Base-by-base conservation (phyloP, 2,113 vertebrate species). In the Notothenia coriiceps region DNA sequence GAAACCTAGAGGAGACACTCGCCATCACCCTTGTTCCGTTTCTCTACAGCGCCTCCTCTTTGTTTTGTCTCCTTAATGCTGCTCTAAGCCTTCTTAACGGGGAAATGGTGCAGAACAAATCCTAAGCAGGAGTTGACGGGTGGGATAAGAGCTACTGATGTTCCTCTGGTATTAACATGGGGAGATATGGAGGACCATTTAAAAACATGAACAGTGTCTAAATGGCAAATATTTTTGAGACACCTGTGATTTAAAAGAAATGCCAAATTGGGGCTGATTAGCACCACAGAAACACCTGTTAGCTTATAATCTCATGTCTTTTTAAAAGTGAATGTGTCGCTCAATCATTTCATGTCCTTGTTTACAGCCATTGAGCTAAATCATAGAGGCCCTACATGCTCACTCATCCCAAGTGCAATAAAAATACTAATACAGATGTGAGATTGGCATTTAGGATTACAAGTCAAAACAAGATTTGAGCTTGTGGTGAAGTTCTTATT, bases 81-180 rank as follows among this genome's bases (percentile, higher is more conserved):
- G 84, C 88, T 85, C 86, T 92, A 91, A 93, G 84, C 87, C 83
- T 87, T 93, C 90, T 93, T 92, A 91, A 92, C 84, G 69, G 90
- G 88, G 94, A 89, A 83, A 94, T 93, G 92, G 93, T 94, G 94
- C 89, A 91, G 93, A 95, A 95, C 87, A 91, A 93, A 93, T 92
- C 90, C 92, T 70, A 80, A 93, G 88, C 91, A 88, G 81, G 84
- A 93, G 79, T 84, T 85, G 84, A 89, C 78, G 89, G 85, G 84
- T 83, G 90, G 91, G 63, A 89, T 91, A 91, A 91, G 88, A 87
- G 70, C 75, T 80, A 60, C 86, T 83, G 74, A 72, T 35, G 71
- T 54, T 52, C 55, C 64, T 46, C 73, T 35, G 25, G 46, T 56
- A 35, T 73, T 54, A 64, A 75, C 70, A 70, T 60, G 17, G 22